Percentiles rank a stretch among this genome's conserved stretches.
Evolutionary conservation across 2,888 invertebrate species (phyloP).

Genomic region (Patella pellucida): DNA sequence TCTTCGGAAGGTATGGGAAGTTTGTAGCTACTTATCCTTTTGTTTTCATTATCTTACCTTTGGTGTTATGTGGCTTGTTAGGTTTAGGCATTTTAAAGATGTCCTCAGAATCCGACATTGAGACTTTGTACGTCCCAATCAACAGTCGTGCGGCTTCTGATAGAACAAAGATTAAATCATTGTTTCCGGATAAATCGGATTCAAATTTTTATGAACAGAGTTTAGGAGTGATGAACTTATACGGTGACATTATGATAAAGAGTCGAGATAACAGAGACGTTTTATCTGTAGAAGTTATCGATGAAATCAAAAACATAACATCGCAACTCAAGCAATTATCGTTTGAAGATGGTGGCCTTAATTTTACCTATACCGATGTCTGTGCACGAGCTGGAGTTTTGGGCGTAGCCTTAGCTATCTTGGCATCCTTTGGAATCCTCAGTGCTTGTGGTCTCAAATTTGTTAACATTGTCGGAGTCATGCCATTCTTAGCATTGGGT

Average conservation of each 20-base stretch:
- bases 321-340: conserved; percentile 19
- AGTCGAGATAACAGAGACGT: conserved; percentile 28
- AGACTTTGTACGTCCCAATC: conserved; percentile 51
- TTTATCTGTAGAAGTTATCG: conserved; percentile 26
- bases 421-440: conserved; percentile 48
- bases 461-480: conserved; percentile 52
- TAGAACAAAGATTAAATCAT: conserved; percentile 26
- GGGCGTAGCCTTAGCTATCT: conserved; percentile 47
- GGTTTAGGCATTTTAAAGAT: conserved; percentile 28
- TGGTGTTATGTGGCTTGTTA: conserved; percentile 38
- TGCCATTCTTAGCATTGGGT: conserved; percentile 55
- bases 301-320: conserved; percentile 29
- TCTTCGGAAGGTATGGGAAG: conserved; percentile 41
- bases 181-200: conserved; percentile 38
- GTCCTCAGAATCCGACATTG: conserved; percentile 43
- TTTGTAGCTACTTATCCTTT: conserved; percentile 36
- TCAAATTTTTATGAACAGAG: conserved; percentile 25
- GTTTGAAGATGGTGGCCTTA: not conserved
- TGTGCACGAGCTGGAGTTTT: conserved; percentile 40
- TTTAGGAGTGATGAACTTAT: conserved; percentile 34
- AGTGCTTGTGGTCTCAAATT: conserved; percentile 43
- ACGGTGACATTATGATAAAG: conserved; percentile 35
- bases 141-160: conserved; percentile 52
- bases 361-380: conserved; percentile 18
- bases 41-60: conserved; percentile 32